Percentiles rank a stretch among this genome's conserved stretches.
These are phyloP conservation scores for Epinephelus coioides DNA, from an alignment of 2,797 vertebrate species.

Conservation along the genomic window DNA sequence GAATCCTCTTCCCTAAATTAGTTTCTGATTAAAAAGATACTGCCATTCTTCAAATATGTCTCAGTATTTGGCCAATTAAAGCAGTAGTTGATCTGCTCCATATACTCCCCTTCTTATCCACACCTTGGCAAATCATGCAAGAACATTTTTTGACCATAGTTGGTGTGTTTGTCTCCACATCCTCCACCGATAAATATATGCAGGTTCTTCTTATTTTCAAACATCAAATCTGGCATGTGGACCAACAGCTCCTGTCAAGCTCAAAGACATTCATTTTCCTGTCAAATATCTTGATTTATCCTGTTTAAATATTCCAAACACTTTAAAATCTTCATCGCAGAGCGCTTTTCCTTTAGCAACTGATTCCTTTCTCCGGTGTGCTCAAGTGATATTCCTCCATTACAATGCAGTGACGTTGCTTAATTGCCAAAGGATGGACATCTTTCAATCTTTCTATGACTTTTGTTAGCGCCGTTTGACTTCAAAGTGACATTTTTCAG, in stretches of 20 bases:
- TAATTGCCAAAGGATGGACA: background rate
- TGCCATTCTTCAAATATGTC: accelerated
- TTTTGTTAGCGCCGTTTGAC: background rate
- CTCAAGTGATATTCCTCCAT: background rate
- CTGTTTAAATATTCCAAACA: background rate
- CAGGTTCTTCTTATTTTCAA: background rate
- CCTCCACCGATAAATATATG: background rate
- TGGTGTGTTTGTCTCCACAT: background rate
- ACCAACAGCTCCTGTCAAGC: background rate
- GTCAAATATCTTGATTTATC: background rate
- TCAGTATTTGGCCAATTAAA: background rate
- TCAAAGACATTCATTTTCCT: background rate
- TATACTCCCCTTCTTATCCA: background rate
- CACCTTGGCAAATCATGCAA: too few species aligned
- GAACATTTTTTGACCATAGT: background rate
- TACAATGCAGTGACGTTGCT: background rate
- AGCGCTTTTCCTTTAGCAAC: background rate
- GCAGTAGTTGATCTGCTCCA: background rate
- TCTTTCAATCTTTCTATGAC: background rate
- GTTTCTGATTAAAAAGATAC: background rate
- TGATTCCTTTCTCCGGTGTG: background rate
- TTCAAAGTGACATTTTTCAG: background rate
- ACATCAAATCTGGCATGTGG: background rate
- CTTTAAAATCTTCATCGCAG: background rate
- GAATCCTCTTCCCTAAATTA: background rate